phyloP scores from a whole-genome alignment of 2,888 invertebrate genomes.

The Microplitis deprimator region DNA sequence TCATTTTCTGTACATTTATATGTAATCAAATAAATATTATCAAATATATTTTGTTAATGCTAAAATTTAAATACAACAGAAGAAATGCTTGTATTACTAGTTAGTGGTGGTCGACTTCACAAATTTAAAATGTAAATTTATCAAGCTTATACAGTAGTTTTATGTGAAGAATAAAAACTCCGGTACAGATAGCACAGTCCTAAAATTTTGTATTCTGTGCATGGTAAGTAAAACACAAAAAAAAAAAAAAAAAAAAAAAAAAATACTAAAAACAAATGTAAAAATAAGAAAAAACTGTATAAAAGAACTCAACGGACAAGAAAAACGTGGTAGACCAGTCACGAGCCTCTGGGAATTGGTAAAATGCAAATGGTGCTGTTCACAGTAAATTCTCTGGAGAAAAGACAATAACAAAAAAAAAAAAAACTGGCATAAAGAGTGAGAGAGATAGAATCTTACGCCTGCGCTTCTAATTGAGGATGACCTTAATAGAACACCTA shows the following conservation, averaged over 20 bases:
- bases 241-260: background rate
- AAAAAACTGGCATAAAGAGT: background rate
- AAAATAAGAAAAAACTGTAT: background rate
- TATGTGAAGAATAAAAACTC: conserved; percentile 4
- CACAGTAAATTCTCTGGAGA: conserved; percentile 32
- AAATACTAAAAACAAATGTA: conserved; percentile 18
- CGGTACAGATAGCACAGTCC: background rate
- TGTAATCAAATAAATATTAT: too few species aligned
- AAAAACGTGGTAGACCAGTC: conserved; percentile 47
- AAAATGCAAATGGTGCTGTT: conserved; percentile 50
- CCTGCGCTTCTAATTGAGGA: conserved; percentile 16
- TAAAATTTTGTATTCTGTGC: conserved; percentile 20
- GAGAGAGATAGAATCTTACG: background rate
- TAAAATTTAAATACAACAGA: too few species aligned
- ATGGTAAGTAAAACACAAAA: conserved; percentile 1
- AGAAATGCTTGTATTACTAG: too few species aligned
- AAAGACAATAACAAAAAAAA: background rate
- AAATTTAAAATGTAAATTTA: too few species aligned
- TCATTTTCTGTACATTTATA: too few species aligned
- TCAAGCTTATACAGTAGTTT: background rate
- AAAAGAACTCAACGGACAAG: conserved; percentile 7
- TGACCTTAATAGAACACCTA: conserved; percentile 41
- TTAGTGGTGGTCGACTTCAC: too few species aligned
- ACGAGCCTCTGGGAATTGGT: conserved; percentile 49
- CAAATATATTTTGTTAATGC: too few species aligned